Evolutionary conservation across 2,888 invertebrate genomes (phyloP).

Genomic region (Lycaena phlaeas): DNA sequence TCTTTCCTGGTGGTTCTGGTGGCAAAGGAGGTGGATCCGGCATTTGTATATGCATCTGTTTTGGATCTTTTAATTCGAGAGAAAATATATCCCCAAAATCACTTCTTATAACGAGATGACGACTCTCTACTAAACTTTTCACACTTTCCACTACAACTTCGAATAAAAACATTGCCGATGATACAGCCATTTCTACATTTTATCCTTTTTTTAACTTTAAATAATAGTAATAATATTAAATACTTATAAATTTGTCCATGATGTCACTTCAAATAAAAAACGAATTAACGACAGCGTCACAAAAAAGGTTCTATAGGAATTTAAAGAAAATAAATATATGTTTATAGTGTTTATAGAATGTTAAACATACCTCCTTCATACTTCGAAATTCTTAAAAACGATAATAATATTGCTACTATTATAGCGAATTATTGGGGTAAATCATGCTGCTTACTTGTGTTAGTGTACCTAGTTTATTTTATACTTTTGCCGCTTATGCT

Average conservation of each 20-base stretch:
- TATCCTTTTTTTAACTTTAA: conserved; percentile 14
- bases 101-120: conserved; percentile 44
- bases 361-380: too few relatives aligned
- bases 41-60: conserved; percentile 56
- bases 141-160: conserved; percentile 57
- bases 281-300: too few relatives aligned
- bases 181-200: conserved; percentile 44
- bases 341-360: too few relatives aligned
- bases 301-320: too few relatives aligned
- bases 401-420: too few relatives aligned
- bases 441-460: too few relatives aligned
- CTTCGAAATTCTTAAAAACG: too few relatives aligned
- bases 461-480: too few relatives aligned
- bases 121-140: conserved; percentile 41
- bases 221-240: conserved; percentile 2
- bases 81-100: conserved; percentile 62
- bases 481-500: too few relatives aligned
- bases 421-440: too few relatives aligned
- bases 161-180: conserved; percentile 56
- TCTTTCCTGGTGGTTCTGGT: conserved; percentile 47
- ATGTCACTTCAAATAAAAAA: too few relatives aligned
- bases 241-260: conserved; percentile 6
- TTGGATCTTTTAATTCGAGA: conserved; percentile 57
- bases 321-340: too few relatives aligned
- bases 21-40: conserved; percentile 58